Base-by-base conservation (phyloP, 1,140 invertebrate species). In the Neodiprion fabricii region DNA sequence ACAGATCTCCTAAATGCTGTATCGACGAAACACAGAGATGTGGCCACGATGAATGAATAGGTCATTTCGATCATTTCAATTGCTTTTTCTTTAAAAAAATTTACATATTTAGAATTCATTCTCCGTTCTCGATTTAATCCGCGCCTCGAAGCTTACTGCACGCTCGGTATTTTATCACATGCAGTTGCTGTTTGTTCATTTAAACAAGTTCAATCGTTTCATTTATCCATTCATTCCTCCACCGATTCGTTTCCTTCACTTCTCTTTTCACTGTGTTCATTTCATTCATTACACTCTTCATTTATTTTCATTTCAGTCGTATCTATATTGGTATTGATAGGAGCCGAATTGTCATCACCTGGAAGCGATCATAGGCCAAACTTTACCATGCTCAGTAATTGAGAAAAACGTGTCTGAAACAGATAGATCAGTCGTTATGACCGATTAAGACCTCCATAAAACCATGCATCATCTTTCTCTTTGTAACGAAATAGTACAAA, bases 311-410 rank as follows among this genome's bases (percentile, higher is more conserved):
- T 61, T 61, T 61, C 53, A 61, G 53, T 61, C 53, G 4, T 61
- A 61, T 61, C 53, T 61, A 61, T 61, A 61, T 61, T 61, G 53
- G 53, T 61, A 61, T 61, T 61, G 53, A 61, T 61, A 61, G 53
- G 53, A 61, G 53, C 53, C 53, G 5, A 61, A 61, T 61, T 61
- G 5, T 61, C 53, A 61, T 61, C 53, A 61, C 53, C 53, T 61
- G 53, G 53, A 61, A 61, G 53, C 53, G 53, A 61, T 11, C 10
- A 10, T 53, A 21, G 17, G 17, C 17, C 17, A 21, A 21, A 21
- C 17, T 21, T 21, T 21, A 21, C n/a, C 53, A 61, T 61, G 11
- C 11, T 61, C 53, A 61, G 4, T 61, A 61, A 61, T 14, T 61
- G 53, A 7, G 53, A 61, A 61, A 61, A 61, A 61, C 53, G 53